phyloP scores from a whole-genome alignment of 2,797 vertebrate genomes.

The Oreortyx pictus region DNA sequence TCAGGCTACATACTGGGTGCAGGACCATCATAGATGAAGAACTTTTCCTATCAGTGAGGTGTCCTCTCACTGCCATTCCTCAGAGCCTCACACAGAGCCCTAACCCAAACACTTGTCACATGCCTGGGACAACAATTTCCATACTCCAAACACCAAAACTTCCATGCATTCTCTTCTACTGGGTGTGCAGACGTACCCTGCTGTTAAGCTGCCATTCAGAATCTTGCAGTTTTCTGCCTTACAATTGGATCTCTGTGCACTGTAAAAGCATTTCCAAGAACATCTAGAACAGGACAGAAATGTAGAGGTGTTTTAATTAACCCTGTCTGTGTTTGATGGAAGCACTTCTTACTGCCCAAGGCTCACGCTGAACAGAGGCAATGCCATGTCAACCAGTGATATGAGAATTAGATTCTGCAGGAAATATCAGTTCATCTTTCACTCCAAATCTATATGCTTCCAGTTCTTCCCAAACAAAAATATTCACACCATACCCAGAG shows the following conservation, averaged over 20 bases:
- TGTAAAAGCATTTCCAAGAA: too few relatives aligned
- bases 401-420: neutral
- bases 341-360: neutral
- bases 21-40: neutral
- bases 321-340: neutral
- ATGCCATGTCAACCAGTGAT: too few relatives aligned
- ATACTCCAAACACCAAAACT: neutral
- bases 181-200: too few relatives aligned
- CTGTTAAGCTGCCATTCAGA: too few relatives aligned
- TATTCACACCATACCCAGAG: neutral
- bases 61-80: neutral
- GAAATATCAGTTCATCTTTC: neutral
- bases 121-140: neutral
- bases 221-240: too few relatives aligned
- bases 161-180: too few relatives aligned
- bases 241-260: too few relatives aligned
- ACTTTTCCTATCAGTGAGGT: neutral
- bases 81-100: neutral
- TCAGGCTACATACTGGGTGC: rapidly evolving
- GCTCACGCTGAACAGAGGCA: neutral
- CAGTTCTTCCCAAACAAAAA: neutral
- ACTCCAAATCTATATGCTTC: neutral
- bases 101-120: neutral
- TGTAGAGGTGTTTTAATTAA: neutral
- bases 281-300: neutral